phyloP scores from a whole-genome alignment of 2,113 vertebrate species.

The Syngnathus typhle region DNA sequence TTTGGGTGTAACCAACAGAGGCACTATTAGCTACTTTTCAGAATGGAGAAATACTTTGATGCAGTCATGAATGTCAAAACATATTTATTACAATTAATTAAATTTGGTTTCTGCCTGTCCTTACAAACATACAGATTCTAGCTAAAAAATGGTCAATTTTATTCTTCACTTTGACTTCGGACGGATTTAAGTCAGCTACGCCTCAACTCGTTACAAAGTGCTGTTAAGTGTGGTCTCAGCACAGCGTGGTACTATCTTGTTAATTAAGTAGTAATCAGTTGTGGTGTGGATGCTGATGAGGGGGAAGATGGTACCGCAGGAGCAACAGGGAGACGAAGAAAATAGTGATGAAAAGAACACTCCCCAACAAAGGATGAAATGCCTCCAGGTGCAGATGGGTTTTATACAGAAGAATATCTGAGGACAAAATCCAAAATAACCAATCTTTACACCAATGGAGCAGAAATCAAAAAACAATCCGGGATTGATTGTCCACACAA shows the following conservation, averaged over 20 bases:
- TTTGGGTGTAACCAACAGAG: background rate
- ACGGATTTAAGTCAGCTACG: background rate
- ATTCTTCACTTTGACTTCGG: background rate
- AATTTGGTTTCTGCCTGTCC: background rate
- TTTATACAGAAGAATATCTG: slow-evolving; percentile 22
- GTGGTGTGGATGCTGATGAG: slow-evolving; percentile 29
- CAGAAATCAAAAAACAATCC: slow-evolving; percentile 8
- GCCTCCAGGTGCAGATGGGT: slow-evolving; percentile 21
- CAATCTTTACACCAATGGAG: slow-evolving; percentile 12
- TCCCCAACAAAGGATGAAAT: background rate
- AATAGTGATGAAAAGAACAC: slow-evolving; percentile 47
- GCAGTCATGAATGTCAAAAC: background rate
- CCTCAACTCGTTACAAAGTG: background rate
- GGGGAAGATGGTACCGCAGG: slow-evolving; percentile 27
- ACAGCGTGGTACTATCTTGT: slow-evolving; percentile 25
- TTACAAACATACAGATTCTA: background rate
- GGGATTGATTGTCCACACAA: slow-evolving; percentile 17
- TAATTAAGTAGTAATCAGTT: slow-evolving; percentile 52
- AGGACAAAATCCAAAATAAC: slow-evolving; percentile 26
- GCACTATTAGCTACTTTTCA: background rate
- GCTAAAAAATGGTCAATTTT: background rate
- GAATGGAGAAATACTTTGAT: background rate
- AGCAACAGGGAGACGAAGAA: slow-evolving; percentile 30
- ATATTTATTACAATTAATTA: background rate
- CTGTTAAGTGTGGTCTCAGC: slow-evolving; percentile 17